Percentiles rank a stretch among this genome's conserved stretches.
Evolutionary conservation across 2,888 invertebrate species (phyloP).

Genomic region (Nemurella pictetii): DNA sequence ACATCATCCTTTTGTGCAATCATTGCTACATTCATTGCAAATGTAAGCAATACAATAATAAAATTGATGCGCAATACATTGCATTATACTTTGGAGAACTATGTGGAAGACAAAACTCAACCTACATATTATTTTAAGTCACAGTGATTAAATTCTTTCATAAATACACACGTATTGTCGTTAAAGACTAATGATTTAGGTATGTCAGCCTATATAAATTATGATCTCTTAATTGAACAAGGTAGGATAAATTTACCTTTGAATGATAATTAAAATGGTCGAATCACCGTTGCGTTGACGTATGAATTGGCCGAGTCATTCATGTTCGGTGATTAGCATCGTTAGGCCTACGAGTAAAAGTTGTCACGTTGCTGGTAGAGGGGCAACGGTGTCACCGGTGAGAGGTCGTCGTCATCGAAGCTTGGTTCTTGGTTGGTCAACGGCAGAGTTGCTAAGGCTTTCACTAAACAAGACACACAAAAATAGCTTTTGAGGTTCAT

Average conservation of each 20-base stretch:
- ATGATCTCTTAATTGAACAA: neutral
- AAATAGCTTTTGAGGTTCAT: too few relatives aligned
- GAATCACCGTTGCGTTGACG: neutral
- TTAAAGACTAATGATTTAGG: neutral
- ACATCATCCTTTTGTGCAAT: neutral
- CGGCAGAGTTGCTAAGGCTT: constrained; percentile 75
- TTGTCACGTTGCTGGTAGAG: constrained; percentile 86
- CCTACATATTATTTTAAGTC: neutral
- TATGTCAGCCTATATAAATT: neutral
- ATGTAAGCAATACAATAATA: neutral
- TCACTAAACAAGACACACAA: constrained; percentile 60
- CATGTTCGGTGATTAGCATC: neutral
- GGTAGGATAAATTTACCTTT: neutral
- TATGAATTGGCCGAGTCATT: neutral
- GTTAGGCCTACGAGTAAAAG: constrained; percentile 60
- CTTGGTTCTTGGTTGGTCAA: constrained; percentile 57
- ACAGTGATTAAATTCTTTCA: neutral
- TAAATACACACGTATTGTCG: neutral
- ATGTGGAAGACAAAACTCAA: neutral
- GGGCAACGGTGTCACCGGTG: constrained; percentile 78
- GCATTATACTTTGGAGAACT: neutral
- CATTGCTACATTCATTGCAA: neutral
- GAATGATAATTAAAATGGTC: neutral
- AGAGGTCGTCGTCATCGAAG: constrained; percentile 72
- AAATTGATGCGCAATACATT: neutral